phyloP scores from a whole-genome alignment of 2,888 invertebrate genomes.

The Eristalis intricaria region DNA sequence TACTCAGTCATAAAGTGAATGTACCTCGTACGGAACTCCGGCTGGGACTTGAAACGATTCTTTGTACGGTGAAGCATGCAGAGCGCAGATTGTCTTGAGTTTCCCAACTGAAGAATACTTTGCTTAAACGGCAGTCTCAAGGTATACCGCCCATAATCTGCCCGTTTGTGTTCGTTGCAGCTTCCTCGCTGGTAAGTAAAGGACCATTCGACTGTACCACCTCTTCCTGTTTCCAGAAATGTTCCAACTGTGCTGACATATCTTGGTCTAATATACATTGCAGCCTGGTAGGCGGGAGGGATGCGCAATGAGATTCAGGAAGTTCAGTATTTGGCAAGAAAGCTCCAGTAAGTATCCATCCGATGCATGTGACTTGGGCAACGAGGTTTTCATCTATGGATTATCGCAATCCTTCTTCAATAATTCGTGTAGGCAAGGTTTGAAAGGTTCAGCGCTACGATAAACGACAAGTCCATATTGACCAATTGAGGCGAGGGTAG shows the following conservation, averaged over 20 bases:
- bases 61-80: neutral
- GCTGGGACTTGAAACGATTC: neutral
- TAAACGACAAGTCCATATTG: no score
- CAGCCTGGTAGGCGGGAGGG: neutral
- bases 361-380: neutral
- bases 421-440: neutral
- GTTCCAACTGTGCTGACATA: neutral
- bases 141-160: neutral
- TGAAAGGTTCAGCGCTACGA: neutral
- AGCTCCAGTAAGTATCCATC: neutral
- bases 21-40: neutral
- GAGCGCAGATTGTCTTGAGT: neutral
- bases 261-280: neutral
- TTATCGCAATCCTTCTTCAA: no score
- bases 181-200: no score
- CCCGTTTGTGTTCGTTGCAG: neutral
- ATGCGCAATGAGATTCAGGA: neutral
- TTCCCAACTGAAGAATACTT: neutral
- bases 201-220: neutral
- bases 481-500: neutral
- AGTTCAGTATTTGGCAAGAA: neutral
- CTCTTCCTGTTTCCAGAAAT: neutral
- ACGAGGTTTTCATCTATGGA: neutral
- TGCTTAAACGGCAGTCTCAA: neutral
- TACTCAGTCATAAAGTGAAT: constrained; percentile 1